Conservation (phyloP, 2,113 vertebrate genomes). For the Malurus alboscapulatus region DNA sequence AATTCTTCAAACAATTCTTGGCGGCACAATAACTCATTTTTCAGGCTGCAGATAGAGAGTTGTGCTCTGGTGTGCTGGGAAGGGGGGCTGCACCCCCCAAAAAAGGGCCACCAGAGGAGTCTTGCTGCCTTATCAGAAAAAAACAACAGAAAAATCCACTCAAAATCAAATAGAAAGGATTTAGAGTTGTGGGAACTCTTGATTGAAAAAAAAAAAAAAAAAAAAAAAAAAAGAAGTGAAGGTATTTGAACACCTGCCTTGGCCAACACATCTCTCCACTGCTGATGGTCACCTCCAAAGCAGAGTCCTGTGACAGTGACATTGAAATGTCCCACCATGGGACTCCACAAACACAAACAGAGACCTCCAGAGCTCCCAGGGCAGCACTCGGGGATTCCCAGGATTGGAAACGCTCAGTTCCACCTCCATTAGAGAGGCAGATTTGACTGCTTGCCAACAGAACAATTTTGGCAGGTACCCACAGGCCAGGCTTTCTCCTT, state of each 20-base stretch:
- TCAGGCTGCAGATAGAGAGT: background rate
- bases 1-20: conserved; percentile 57
- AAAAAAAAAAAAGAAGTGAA: no score
- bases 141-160: background rate
- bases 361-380: accelerated
- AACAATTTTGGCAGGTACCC: background rate
- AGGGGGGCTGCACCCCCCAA: background rate
- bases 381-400: background rate
- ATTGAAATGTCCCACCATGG: accelerated
- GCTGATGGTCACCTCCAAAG: background rate
- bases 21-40: conserved; percentile 49
- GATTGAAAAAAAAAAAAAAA: no score
- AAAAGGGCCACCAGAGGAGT: background rate
- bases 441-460: background rate
- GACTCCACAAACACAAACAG: accelerated
- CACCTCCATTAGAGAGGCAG: background rate
- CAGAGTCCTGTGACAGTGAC: background rate
- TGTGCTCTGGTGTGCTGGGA: background rate
- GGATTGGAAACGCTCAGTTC: accelerated
- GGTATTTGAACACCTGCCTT: accelerated
- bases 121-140: background rate
- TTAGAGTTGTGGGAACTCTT: background rate
- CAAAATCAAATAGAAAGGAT: background rate
- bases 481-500: background rate
- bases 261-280: background rate